phyloP scores from a whole-genome alignment of 2,888 invertebrate genomes.

The Cephus rjabovi region DNA sequence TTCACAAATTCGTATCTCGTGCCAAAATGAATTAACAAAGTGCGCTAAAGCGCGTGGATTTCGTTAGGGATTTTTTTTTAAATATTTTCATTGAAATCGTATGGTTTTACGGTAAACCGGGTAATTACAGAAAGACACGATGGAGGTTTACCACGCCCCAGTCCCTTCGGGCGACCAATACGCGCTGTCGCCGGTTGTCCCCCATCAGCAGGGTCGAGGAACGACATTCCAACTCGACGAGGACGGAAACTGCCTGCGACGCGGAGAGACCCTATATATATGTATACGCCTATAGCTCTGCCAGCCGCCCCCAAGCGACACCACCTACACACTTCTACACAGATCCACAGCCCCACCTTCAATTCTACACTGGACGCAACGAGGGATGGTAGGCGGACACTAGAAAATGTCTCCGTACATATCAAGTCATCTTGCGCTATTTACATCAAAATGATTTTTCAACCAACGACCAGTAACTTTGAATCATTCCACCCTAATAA shows the following conservation, averaged over 20 bases:
- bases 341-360: slow-evolving; percentile 17
- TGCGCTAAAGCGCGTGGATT: background rate
- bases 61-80: background rate
- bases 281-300: slow-evolving; percentile 10
- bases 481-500: background rate
- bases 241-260: slow-evolving; percentile 28
- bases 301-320: slow-evolving; percentile 17
- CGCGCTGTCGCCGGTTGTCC: slow-evolving; percentile 50
- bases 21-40: background rate
- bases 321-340: background rate
- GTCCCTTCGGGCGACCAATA: slow-evolving; percentile 61
- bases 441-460: background rate
- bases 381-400: slow-evolving; percentile 43
- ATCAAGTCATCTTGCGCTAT: background rate
- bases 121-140: slow-evolving; percentile 57
- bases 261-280: background rate
- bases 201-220: slow-evolving; percentile 34
- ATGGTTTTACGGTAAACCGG: slow-evolving; percentile 11
- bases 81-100: background rate
- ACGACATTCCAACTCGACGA: slow-evolving; percentile 55
- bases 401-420: slow-evolving; percentile 19
- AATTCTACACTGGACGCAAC: slow-evolving; percentile 15
- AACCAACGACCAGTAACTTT: background rate
- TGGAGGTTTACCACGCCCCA: slow-evolving; percentile 65
- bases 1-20: background rate